These are phyloP conservation scores for Tachina lurida DNA, from an alignment of 2,888 invertebrate species.

Conservation along the genomic window DNA sequence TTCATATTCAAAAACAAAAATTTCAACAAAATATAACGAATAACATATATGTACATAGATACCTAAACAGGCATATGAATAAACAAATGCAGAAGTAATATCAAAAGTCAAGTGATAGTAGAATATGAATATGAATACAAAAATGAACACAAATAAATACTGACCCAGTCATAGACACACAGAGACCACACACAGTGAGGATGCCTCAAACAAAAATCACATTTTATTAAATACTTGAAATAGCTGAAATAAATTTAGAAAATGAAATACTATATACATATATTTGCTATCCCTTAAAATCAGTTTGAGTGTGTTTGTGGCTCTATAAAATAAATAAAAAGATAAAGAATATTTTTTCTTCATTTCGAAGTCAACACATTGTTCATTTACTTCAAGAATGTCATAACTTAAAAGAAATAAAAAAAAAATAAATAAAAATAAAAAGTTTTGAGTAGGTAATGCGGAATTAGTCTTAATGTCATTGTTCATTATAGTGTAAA, in stretches of 20 bases:
- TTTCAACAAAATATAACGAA: constrained; percentile 4
- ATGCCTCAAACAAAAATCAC: constrained; percentile 1
- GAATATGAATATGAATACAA: constrained; percentile 54
- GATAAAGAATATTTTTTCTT: too few relatives aligned
- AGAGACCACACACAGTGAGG: background rate
- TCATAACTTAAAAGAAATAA: too few relatives aligned
- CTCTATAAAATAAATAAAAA: background rate
- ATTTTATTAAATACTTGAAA: constrained; percentile 9
- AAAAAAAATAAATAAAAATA: too few relatives aligned
- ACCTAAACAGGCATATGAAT: background rate
- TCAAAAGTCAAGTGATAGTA: constrained; percentile 70
- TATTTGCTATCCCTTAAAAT: background rate
- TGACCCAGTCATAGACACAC: constrained; percentile 9
- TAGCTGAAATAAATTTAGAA: background rate
- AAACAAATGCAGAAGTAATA: constrained; percentile 32
- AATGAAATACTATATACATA: background rate
- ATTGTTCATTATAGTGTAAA: too few relatives aligned
- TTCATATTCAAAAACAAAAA: background rate
- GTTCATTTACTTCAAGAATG: too few relatives aligned
- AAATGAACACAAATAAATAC: constrained; percentile 41
- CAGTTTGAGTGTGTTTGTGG: background rate
- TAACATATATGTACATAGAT: background rate
- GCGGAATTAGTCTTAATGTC: too few relatives aligned
- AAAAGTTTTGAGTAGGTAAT: too few relatives aligned
- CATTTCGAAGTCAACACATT: too few relatives aligned